Conservation (phyloP, 2,888 invertebrate genomes). For the Drosophila longiperda region DNA sequence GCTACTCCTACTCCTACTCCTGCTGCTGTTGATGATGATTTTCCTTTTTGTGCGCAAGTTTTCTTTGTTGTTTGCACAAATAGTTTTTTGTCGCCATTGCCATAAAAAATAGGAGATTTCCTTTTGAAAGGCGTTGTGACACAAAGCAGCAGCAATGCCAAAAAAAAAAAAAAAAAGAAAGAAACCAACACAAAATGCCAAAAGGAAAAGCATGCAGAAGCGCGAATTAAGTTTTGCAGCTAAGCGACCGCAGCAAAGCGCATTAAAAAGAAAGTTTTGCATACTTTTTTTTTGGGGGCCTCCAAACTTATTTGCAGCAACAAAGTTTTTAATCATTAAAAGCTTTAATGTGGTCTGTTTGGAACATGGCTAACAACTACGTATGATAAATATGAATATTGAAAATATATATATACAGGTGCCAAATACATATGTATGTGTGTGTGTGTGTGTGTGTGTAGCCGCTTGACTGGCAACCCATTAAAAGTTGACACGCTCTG, state of each 20-base stretch:
- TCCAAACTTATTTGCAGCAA: slow-evolving; percentile 33
- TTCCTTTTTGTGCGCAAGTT: slow-evolving; percentile 73
- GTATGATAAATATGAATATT: slow-evolving; percentile 68
- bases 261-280: slow-evolving; percentile 64
- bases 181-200: slow-evolving; percentile 11
- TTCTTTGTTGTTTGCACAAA: slow-evolving; percentile 80
- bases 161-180: slow-evolving; percentile 23
- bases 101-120: slow-evolving; percentile 71
- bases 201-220: slow-evolving; percentile 11
- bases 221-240: slow-evolving; percentile 71
- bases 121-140: slow-evolving; percentile 64
- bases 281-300: slow-evolving; percentile 12
- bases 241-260: slow-evolving; percentile 76
- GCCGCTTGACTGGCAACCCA: slow-evolving; percentile 54
- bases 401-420: slow-evolving; percentile 45
- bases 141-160: slow-evolving; percentile 18
- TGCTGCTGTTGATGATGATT: slow-evolving; percentile 65
- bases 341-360: slow-evolving; percentile 52
- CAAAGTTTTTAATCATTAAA: slow-evolving; percentile 62
- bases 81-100: slow-evolving; percentile 73
- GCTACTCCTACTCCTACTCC: slow-evolving; percentile 12
- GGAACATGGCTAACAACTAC: background rate
- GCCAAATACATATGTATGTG: slow-evolving; percentile 15
- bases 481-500: slow-evolving; percentile 70
- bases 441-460: slow-evolving; percentile 22